phyloP scores from a whole-genome alignment of 2,888 invertebrate genomes.

The Timema cristinae region DNA sequence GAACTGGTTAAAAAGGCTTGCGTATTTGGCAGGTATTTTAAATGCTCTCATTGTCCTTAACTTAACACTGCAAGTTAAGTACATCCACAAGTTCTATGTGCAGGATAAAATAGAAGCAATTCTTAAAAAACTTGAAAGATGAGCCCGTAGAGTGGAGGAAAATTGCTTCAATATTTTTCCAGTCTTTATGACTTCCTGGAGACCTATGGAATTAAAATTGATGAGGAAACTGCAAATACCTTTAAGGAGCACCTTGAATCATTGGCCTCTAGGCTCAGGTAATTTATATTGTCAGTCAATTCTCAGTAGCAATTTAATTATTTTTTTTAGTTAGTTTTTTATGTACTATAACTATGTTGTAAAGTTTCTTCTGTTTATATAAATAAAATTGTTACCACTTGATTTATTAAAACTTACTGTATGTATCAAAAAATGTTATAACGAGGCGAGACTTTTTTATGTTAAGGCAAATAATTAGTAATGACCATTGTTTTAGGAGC shows the following conservation, averaged over 20 bases:
- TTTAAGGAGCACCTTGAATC: slow-evolving; percentile 1
- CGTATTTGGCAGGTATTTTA: neutral
- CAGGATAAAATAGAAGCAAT: slow-evolving; percentile 8
- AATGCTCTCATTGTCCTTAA: slow-evolving; percentile 4
- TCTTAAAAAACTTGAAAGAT: slow-evolving; percentile 4
- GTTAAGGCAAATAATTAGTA: too few species aligned
- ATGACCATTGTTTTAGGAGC: too few species aligned
- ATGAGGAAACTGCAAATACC: neutral
- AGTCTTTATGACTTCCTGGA: neutral
- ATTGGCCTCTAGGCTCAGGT: neutral
- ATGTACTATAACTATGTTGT: too few species aligned
- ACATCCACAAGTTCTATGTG: neutral
- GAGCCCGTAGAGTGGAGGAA: neutral
- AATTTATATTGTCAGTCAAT: neutral
- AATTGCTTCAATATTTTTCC: slow-evolving; percentile 2
- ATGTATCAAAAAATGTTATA: too few species aligned
- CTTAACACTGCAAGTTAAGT: neutral
- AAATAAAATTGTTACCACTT: too few species aligned
- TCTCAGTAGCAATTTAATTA: too few species aligned
- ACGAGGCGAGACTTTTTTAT: too few species aligned
- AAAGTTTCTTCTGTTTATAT: too few species aligned
- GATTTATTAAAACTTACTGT: too few species aligned
- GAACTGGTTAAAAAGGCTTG: slow-evolving; percentile 3
- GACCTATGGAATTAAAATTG: neutral
- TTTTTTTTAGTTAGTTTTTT: too few species aligned